Evolutionary conservation across 1,140 invertebrate species (phyloP).

Genomic region (Bombus confusus): DNA sequence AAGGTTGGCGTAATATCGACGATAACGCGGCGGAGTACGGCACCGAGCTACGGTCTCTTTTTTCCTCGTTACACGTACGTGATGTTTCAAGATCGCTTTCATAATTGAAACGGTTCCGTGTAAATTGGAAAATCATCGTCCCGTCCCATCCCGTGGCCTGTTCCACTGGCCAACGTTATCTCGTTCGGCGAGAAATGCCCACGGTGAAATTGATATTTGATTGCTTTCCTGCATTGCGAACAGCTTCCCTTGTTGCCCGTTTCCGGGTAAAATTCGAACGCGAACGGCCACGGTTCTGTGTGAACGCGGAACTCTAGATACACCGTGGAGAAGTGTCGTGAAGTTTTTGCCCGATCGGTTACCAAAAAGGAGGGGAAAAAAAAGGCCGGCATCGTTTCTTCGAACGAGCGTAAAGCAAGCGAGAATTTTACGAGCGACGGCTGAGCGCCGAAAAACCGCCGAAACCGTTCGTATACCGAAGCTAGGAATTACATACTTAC

Average conservation of each 20-base stretch:
- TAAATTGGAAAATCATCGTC: constrained; percentile 43
- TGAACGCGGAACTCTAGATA: no score
- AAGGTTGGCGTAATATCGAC: not conserved
- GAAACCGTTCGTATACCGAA: not conserved
- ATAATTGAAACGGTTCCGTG: constrained; percentile 22
- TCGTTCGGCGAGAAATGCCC: not conserved
- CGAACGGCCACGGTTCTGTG: not conserved
- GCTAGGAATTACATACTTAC: not conserved
- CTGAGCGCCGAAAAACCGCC: not conserved
- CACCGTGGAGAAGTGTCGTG: not conserved
- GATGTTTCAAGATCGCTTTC: constrained; percentile 43
- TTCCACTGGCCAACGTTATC: not conserved
- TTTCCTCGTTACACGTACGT: constrained; percentile 23
- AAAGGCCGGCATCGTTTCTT: not conserved
- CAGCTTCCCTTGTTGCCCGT: not conserved
- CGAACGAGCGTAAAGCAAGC: no score
- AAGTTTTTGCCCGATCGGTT: not conserved
- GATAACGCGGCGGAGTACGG: not conserved
- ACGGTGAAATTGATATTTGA: constrained; percentile 39
- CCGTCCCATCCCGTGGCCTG: not conserved
- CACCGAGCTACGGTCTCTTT: not conserved
- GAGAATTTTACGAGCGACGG: constrained; percentile 20
- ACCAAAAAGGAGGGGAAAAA: not conserved
- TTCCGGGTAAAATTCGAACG: constrained; percentile 1
- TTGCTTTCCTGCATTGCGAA: constrained; percentile 35